Evolutionary conservation across 2,113 vertebrate genomes (phyloP).

Genomic region (Microtus montanus): DNA sequence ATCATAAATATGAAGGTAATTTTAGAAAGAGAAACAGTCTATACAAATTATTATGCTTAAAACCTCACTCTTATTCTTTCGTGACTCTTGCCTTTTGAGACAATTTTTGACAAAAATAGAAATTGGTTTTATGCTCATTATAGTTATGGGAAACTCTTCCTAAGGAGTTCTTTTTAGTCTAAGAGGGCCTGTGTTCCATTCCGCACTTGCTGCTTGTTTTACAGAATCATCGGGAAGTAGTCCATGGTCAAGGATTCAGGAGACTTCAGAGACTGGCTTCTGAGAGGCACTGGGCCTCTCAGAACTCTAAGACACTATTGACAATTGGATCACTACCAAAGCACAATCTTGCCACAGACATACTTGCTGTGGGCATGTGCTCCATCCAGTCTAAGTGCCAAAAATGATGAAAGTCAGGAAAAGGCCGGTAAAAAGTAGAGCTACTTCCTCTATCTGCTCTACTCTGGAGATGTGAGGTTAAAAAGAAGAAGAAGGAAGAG

Average conservation of each 20-base stretch:
- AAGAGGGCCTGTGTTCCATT: conserved; percentile 28
- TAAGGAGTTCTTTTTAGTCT: neutral
- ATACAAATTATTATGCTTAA: neutral
- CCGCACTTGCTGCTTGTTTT: conserved; percentile 23
- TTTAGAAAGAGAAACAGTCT: neutral
- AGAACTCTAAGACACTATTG: neutral
- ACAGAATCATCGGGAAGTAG: neutral
- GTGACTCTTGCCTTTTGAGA: neutral
- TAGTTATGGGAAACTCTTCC: neutral
- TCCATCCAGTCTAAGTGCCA: conserved; percentile 29
- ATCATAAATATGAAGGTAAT: neutral
- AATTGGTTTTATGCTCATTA: neutral
- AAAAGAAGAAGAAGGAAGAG: conserved; percentile 47
- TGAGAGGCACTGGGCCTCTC: neutral
- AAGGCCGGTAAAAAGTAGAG: conserved; percentile 51
- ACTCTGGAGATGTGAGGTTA: conserved; percentile 44
- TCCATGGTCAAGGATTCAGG: conserved; percentile 18
- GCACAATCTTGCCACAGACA: conserved; percentile 21
- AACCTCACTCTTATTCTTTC: conserved; percentile 20
- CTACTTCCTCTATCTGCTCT: conserved; percentile 48
- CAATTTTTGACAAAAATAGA: conserved; percentile 33
- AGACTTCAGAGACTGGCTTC: conserved; percentile 6
- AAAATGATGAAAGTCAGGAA: conserved; percentile 63
- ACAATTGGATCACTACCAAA: conserved; percentile 37
- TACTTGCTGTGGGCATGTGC: conserved; percentile 57